phyloP scores from a whole-genome alignment of 2,888 invertebrate species.

The Leptinotarsa tumamoca region DNA sequence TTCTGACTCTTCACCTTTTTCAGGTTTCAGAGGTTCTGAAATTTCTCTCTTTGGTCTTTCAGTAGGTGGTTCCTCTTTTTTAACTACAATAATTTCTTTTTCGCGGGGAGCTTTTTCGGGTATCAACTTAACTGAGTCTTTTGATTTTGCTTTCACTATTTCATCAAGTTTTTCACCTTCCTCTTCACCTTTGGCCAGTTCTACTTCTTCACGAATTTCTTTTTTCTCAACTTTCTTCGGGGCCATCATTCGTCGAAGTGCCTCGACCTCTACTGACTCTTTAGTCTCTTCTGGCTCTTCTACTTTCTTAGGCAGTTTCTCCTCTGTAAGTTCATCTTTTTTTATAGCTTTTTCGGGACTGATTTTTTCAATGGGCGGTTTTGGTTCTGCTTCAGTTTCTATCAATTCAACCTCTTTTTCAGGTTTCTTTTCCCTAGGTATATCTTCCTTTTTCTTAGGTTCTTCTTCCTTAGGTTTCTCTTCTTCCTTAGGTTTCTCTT shows the following conservation, averaged over 20 bases:
- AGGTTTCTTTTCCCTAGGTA: not conserved
- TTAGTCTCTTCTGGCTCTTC: not conserved
- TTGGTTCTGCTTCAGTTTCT: not conserved
- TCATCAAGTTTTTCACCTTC: too few relatives aligned
- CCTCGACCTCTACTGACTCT: too few relatives aligned
- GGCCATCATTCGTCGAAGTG: too few relatives aligned
- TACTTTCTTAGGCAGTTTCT: not conserved
- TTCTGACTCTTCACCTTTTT: not conserved
- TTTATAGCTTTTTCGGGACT: slow-evolving; percentile 13
- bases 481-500: not conserved
- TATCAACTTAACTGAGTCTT: not conserved
- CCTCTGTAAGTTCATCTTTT: not conserved
- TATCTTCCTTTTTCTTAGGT: too few relatives aligned
- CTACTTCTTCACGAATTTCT: too few relatives aligned
- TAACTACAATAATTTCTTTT: not conserved
- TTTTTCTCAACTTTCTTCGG: too few relatives aligned
- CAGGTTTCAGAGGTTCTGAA: not conserved
- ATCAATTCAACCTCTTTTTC: not conserved
- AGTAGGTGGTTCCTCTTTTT: slow-evolving; percentile 22
- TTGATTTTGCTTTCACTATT: too few relatives aligned
- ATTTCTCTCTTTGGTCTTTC: slow-evolving; percentile 23
- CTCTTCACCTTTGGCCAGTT: too few relatives aligned
- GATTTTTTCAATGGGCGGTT: not conserved
- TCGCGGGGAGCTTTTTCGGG: not conserved
- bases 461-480: not conserved